Evolutionary conservation across 2,113 vertebrate genomes (phyloP).

Genomic region (Lampris incognitus): DNA sequence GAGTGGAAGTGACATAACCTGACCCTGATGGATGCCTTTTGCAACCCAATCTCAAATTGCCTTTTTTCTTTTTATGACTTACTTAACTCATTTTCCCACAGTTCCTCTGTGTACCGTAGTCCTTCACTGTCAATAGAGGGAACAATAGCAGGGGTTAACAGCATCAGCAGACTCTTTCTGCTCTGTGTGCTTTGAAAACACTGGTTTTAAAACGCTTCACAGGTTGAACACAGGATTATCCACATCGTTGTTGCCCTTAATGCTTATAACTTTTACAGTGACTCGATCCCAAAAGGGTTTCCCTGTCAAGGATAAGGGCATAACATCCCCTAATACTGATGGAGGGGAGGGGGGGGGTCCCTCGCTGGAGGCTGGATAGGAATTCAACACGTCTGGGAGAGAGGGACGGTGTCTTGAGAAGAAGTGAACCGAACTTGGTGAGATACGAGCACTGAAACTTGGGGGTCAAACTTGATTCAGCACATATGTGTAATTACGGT

Average conservation of each 20-base stretch:
- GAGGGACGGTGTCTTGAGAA: background rate
- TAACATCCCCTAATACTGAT: background rate
- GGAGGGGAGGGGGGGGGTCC: no score
- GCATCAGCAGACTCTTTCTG: conserved; percentile 4
- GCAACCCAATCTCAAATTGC: conserved; percentile 5
- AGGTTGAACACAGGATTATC: conserved; percentile 34
- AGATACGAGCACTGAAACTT: no score
- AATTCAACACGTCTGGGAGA: background rate
- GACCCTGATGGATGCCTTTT: background rate
- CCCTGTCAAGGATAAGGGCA: background rate
- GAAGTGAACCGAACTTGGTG: no score
- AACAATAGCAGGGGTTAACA: conserved; percentile 26
- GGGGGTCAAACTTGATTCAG: no score
- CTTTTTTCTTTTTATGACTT: background rate
- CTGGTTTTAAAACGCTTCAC: conserved; percentile 34
- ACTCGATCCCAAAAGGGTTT: background rate
- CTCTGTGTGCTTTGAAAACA: conserved; percentile 56
- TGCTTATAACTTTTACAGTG: conserved; percentile 14
- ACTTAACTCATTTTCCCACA: conserved; percentile 35
- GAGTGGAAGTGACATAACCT: conserved; percentile 12
- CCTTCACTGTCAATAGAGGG: conserved; percentile 17
- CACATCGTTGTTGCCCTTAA: conserved; percentile 13
- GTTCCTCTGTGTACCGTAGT: conserved; percentile 11
- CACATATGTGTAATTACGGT: no score
- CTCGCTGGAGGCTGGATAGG: background rate